phyloP scores from a whole-genome alignment of 2,797 vertebrate genomes.

The Masticophis lateralis region DNA sequence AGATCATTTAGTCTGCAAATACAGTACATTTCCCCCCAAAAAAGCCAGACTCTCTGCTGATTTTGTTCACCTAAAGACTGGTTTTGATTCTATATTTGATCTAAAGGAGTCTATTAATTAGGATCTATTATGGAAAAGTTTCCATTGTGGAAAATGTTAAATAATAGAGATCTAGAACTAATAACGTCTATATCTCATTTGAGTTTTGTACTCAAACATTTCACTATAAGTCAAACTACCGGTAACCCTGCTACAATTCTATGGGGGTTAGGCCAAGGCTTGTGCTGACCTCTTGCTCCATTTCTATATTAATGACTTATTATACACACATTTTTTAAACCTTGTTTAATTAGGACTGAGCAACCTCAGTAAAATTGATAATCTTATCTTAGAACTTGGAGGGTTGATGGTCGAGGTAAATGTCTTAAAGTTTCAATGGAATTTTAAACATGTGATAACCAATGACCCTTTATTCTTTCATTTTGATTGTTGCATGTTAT shows the following conservation, averaged over 20 bases:
- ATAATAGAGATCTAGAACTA: background rate
- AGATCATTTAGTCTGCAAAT: background rate
- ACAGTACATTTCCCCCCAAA: background rate
- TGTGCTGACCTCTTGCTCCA: background rate
- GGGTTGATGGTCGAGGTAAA: background rate
- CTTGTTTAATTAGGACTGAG: background rate
- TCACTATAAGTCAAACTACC: background rate
- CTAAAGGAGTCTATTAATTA: background rate
- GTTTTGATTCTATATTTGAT: background rate
- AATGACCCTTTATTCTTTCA: background rate
- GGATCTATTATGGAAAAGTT: background rate
- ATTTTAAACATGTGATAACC: background rate
- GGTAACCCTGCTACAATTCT: background rate
- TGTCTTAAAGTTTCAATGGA: background rate
- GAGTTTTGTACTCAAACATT: background rate
- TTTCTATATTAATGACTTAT: background rate
- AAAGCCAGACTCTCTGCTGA: background rate
- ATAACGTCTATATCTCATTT: background rate
- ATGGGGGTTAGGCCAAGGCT: background rate
- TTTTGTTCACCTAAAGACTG: background rate
- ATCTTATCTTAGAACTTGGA: no score
- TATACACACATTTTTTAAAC: background rate
- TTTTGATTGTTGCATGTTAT: background rate
- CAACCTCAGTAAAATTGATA: background rate
- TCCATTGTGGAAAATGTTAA: background rate